Evolutionary conservation across 2,888 invertebrate genomes (phyloP), one percentile per base, ranked within the genome.

Genomic region (Heteromyza rotundicornis): DNA sequence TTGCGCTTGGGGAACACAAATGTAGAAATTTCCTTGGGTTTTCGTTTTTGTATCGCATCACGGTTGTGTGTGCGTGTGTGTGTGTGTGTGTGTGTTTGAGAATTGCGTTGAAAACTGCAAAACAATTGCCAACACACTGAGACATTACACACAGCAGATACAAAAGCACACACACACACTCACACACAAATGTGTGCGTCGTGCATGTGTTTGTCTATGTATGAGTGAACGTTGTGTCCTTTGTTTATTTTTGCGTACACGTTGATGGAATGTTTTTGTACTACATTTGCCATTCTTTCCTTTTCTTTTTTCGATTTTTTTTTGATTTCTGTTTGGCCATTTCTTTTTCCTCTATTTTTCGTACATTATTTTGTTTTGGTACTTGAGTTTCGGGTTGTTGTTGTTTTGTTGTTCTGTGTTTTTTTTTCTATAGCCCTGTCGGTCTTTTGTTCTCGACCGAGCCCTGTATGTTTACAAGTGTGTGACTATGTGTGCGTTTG

Each of bases 211-310:
- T 3, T 14, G 17, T 20, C 17, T 47, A 7, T 47, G 47, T 47
- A 19, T 47, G 2, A 19, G 47, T 47, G 47, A 2, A 19, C 5
- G 12, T 2, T 14, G 20, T 55, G 55, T 55, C 36, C 55, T 36
- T 55, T 36, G 55, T 55, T 55, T 36, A 19, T 36, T 55, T 40
- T 55, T 36, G 55, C 40, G 20, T 35, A 55, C 8, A 53, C 32
- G 53, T 35, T 53, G 27, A 53, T 53, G 32, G 53, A 53, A 53
- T 53, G 27, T 53, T 53, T 53, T 53, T 52, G 52, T 24, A 24
- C 24, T 16, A 53, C 5, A 16, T 53, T 53, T 16, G 53, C 32
- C 32, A 1, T 27, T 2, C 19, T 24, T n/a, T 24, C 32, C n/a
- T 53, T 40, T 14, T 40, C 12, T 40, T 40, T n/a, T 40, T 40